phyloP scores from a whole-genome alignment of 1,140 invertebrate genomes.

The Zaprionus inermis region DNA sequence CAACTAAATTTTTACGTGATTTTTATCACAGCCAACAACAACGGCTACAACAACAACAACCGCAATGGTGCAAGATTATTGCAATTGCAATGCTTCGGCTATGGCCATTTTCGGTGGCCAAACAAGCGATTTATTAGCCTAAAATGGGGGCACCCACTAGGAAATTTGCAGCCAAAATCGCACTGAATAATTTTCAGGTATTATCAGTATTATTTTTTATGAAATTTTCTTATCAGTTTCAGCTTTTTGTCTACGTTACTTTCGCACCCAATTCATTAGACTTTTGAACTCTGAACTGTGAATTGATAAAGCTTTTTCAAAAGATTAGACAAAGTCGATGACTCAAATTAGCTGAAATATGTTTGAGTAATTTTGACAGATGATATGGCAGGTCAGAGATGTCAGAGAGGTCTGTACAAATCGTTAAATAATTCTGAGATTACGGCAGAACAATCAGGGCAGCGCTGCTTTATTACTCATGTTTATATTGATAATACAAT shows the following conservation, averaged over 20 bases:
- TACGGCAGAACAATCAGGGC: not conserved
- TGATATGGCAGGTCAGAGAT: not conserved
- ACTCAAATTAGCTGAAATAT: not conserved
- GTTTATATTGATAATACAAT: not conserved
- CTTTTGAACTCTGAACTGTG: not conserved
- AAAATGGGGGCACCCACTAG: slow-evolving; percentile 32
- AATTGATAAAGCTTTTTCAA: not conserved
- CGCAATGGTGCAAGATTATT: slow-evolving; percentile 38
- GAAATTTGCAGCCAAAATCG: slow-evolving; percentile 37
- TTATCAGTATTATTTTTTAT: not conserved
- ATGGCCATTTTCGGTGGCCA: slow-evolving; percentile 64
- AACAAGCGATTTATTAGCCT: slow-evolving; percentile 66
- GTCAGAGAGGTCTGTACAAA: not conserved
- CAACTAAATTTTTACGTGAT: slow-evolving; percentile 74
- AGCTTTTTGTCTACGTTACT: not conserved
- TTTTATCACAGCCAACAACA: slow-evolving; percentile 55
- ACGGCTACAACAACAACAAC: slow-evolving; percentile 37
- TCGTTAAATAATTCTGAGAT: not conserved
- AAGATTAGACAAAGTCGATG: not conserved
- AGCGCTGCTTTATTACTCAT: too few species aligned
- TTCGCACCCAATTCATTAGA: not conserved
- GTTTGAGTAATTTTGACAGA: not conserved
- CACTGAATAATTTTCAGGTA: not conserved
- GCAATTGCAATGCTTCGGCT: slow-evolving; percentile 31
- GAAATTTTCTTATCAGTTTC: not conserved